Evolutionary conservation across 2,113 vertebrate species (phyloP).

Genomic region (Eclectus roratus): DNA sequence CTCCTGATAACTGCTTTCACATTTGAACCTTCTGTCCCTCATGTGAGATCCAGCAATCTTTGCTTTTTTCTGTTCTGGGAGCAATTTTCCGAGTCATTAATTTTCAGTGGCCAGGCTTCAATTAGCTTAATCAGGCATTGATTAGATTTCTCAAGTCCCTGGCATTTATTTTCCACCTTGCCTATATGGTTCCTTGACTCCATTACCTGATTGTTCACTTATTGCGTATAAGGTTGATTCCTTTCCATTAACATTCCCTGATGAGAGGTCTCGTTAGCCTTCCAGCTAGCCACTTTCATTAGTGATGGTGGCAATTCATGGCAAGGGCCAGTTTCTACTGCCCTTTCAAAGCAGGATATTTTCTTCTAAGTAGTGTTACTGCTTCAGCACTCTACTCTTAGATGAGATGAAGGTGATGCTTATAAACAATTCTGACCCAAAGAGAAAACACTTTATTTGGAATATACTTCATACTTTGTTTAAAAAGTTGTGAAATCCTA

Average conservation of each 20-base stretch:
- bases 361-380: not conserved
- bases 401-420: not conserved
- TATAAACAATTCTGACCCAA: not conserved
- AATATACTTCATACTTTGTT: not conserved
- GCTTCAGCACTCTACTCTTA: not conserved
- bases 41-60: constrained; percentile 50
- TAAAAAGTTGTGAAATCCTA: not conserved
- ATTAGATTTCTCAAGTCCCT: constrained; percentile 69
- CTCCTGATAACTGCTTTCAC: constrained; percentile 60
- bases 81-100: constrained; percentile 73
- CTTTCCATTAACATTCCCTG: constrained; percentile 55
- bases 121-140: constrained; percentile 73
- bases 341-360: not conserved
- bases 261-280: constrained; percentile 57
- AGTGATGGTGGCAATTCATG: constrained; percentile 25
- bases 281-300: constrained; percentile 61
- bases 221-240: constrained; percentile 44
- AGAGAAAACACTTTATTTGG: not conserved
- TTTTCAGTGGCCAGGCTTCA: constrained; percentile 70
- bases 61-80: constrained; percentile 55
- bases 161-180: constrained; percentile 71
- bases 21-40: constrained; percentile 57
- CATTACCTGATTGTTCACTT: constrained; percentile 68
- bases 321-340: not conserved
- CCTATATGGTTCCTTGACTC: constrained; percentile 64